phyloP scores from a whole-genome alignment of 1,140 invertebrate species.

The Ectropis grisescens region DNA sequence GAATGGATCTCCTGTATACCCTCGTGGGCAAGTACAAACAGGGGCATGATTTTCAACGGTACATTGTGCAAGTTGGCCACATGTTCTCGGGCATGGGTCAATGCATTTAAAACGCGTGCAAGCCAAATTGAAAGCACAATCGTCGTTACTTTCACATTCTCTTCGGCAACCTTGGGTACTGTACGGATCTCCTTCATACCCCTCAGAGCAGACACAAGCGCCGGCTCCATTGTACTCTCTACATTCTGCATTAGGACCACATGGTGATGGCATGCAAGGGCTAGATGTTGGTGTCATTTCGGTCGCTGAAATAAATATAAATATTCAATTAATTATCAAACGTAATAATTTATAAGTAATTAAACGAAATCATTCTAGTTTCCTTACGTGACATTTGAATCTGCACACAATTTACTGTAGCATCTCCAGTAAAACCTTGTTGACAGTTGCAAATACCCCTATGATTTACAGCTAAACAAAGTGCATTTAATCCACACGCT shows the following conservation, averaged over 20 bases:
- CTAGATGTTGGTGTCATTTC: conserved; percentile 63
- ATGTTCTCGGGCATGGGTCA: conserved; percentile 82
- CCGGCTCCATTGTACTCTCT: conserved; percentile 75
- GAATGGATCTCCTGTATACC: conserved; percentile 85
- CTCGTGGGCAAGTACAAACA: conserved; percentile 80
- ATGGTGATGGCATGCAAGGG: conserved; percentile 79
- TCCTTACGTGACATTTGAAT: conserved; percentile 45
- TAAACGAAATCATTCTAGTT: no score
- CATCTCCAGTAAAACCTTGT: conserved; percentile 68
- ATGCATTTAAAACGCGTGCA: conserved; percentile 83
- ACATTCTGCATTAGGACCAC: conserved; percentile 78
- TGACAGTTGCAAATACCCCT: conserved; percentile 71
- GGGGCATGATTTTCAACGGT: conserved; percentile 81
- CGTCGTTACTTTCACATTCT: conserved; percentile 82
- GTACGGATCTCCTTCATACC: conserved; percentile 81
- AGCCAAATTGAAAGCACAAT: conserved; percentile 77
- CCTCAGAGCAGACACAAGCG: conserved; percentile 78
- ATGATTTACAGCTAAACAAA: conserved; percentile 77
- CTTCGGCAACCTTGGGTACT: conserved; percentile 76
- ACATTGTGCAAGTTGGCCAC: conserved; percentile 81
- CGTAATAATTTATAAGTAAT: no score
- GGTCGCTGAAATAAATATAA: conserved; percentile 43
- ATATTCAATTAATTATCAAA: no score
- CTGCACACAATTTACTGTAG: conserved; percentile 54
- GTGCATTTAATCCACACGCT: conserved; percentile 76